These are phyloP conservation scores for Hippocampus mohnikei DNA, from an alignment of 2,113 vertebrate genomes.

Conservation along the genomic window DNA sequence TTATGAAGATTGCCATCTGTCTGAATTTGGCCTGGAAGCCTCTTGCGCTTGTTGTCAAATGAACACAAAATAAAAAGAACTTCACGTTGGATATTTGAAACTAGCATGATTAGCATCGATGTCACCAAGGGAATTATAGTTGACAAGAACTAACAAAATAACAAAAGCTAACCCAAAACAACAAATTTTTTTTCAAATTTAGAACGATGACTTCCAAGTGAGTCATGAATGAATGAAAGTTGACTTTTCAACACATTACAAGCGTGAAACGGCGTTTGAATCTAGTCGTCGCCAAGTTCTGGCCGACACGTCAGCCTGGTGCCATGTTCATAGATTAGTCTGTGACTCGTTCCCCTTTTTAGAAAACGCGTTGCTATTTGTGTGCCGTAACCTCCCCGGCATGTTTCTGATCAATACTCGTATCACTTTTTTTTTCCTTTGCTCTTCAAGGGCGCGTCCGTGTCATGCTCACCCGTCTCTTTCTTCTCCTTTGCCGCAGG, in stretches of 20 bases:
- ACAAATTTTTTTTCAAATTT: too few species aligned
- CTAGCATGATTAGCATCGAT: too few species aligned
- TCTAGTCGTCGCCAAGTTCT: constrained; percentile 4
- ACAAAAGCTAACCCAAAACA: too few species aligned
- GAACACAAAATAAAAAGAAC: too few species aligned
- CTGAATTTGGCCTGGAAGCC: background rate
- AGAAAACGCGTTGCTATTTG: constrained; percentile 58
- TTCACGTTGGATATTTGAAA: too few species aligned
- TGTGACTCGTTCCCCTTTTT: constrained; percentile 44
- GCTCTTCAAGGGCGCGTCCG: constrained; percentile 45
- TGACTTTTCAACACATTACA: background rate
- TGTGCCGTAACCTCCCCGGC: constrained; percentile 33
- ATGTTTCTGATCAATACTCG: constrained; percentile 44
- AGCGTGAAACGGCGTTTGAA: background rate
- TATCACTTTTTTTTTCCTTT: constrained; percentile 14
- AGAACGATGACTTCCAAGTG: too few species aligned
- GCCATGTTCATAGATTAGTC: constrained; percentile 62
- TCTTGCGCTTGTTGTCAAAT: too few species aligned
- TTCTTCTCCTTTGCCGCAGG: constrained; percentile 65
- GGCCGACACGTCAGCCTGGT: constrained; percentile 46
- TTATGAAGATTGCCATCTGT: background rate
- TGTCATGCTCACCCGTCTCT: background rate
- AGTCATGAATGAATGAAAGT: too few species aligned
- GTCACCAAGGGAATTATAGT: too few species aligned
- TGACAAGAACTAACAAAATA: too few species aligned